Conservation (phyloP, 2,888 invertebrate genomes). For the Eupithecia inturbata region DNA sequence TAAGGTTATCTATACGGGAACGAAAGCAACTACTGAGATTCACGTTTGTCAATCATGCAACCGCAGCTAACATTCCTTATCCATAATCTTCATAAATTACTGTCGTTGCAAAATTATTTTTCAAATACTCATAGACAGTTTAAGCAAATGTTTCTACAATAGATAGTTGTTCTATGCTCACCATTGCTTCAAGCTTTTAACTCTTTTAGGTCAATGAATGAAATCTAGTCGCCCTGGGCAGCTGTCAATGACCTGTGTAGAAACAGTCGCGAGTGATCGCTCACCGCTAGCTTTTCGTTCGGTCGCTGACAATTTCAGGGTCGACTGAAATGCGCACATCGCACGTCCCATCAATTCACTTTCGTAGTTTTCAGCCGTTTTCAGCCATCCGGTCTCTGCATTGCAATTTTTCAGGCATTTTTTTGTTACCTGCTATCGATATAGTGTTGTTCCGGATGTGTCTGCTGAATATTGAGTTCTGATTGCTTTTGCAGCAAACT, state of each 20-base stretch:
- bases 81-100: not conserved
- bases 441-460: slow-evolving; percentile 33
- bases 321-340: slow-evolving; percentile 38
- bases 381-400: slow-evolving; percentile 38
- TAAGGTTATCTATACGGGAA: not conserved
- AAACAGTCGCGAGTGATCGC: slow-evolving; percentile 17
- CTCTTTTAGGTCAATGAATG: not conserved
- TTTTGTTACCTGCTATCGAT: slow-evolving; percentile 47
- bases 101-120: not conserved
- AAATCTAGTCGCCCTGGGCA: not conserved
- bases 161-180: not conserved
- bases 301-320: slow-evolving; percentile 24
- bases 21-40: not conserved
- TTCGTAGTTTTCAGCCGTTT: slow-evolving; percentile 40
- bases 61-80: not conserved
- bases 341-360: slow-evolving; percentile 52
- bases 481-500: slow-evolving; percentile 36
- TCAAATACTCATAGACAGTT: not conserved
- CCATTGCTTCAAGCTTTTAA: not conserved
- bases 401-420: slow-evolving; percentile 54
- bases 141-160: not conserved
- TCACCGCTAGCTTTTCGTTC: slow-evolving; percentile 29
- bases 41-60: not conserved
- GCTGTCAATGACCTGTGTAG: slow-evolving; percentile 25
- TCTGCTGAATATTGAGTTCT: slow-evolving; percentile 31